Percentiles rank a stretch among this genome's conserved stretches.
These are phyloP conservation scores for Medauroidea extradentata DNA, from an alignment of 1,140 invertebrate genomes.

Conservation along the genomic window DNA sequence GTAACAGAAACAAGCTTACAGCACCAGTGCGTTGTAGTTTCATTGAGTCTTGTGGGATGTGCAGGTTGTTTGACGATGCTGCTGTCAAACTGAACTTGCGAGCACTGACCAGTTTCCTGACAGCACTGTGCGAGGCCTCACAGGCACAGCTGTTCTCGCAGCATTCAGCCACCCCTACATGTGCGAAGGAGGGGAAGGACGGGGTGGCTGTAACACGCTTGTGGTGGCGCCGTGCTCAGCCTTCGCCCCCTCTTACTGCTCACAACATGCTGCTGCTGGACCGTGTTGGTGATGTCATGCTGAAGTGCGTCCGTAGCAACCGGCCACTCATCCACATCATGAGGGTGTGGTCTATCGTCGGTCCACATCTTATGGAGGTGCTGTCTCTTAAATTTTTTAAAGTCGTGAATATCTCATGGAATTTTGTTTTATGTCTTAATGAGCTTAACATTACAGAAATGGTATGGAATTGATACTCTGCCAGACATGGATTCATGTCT, in stretches of 20 bases:
- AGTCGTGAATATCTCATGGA: too few relatives aligned
- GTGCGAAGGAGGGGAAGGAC: too few relatives aligned
- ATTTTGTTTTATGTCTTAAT: too few relatives aligned
- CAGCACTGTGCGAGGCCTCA: conserved; percentile 74
- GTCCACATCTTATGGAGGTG: conserved; percentile 88
- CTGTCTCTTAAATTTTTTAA: too few relatives aligned
- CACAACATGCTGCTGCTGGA: conserved; percentile 55
- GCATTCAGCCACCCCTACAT: conserved; percentile 36
- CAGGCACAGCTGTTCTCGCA: conserved; percentile 65
- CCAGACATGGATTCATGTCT: too few relatives aligned
- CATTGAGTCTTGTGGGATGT: conserved; percentile 1
- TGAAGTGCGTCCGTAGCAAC: conserved; percentile 80
- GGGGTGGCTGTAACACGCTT: conserved; percentile 42
- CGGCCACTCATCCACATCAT: conserved; percentile 85
- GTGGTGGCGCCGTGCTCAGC: conserved; percentile 37
- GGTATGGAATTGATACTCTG: too few relatives aligned
- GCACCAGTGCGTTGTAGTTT: too few relatives aligned
- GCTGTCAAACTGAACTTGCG: conserved; percentile 81
- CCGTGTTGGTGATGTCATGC: conserved; percentile 78
- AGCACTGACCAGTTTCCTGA: conserved; percentile 75
- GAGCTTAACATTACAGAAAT: too few relatives aligned
- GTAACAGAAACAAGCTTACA: background rate
- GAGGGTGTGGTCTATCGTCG: conserved; percentile 83
- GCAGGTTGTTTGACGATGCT: conserved; percentile 72
- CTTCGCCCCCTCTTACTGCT: background rate